These are phyloP conservation scores for Ceratina calcarata DNA, from an alignment of 1,140 invertebrate species.

Conservation along the genomic window DNA sequence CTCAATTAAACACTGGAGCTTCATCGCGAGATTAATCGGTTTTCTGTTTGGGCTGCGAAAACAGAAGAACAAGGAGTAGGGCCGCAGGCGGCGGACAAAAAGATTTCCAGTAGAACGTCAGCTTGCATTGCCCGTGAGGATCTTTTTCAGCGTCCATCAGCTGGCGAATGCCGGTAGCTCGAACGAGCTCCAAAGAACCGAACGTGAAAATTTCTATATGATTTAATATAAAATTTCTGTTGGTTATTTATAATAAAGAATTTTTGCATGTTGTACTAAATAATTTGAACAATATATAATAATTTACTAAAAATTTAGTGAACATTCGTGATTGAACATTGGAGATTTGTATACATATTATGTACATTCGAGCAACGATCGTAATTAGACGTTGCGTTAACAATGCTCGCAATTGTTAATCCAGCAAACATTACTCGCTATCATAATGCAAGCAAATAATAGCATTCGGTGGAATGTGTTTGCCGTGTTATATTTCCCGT, in stretches of 20 bases:
- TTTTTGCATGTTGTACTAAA: too few species aligned
- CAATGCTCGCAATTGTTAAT: not conserved
- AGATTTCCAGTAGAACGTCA: not conserved
- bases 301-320: too few species aligned
- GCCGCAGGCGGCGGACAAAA: not conserved
- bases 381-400: not conserved
- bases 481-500: not conserved
- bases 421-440: not conserved
- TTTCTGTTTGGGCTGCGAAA: not conserved
- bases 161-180: not conserved
- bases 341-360: too few species aligned
- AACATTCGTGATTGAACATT: too few species aligned
- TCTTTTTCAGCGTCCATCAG: constrained; percentile 11
- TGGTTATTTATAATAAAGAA: too few species aligned
- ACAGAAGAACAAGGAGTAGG: not conserved
- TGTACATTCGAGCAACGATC: not conserved
- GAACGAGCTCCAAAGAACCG: not conserved
- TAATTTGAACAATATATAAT: too few species aligned
- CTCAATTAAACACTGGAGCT: not conserved
- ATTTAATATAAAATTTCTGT: not conserved
- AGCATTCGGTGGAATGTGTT: not conserved
- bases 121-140: not conserved
- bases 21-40: not conserved
- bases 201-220: not conserved
- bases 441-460: constrained; percentile 8